Conservation (phyloP, 2,113 vertebrate species). For the Corydoras sp. region DNA sequence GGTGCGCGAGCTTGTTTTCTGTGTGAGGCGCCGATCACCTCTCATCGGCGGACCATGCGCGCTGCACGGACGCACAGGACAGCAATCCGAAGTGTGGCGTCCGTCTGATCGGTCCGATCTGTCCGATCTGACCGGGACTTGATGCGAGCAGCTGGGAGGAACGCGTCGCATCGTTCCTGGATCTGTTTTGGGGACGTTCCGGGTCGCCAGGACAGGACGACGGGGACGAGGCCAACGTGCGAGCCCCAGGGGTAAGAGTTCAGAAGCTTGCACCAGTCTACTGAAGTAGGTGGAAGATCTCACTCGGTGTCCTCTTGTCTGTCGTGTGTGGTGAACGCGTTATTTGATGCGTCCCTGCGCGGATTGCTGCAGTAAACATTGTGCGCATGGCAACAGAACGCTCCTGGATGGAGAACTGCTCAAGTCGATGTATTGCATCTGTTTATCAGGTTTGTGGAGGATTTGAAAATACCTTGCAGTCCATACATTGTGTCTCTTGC, state of each 20-base stretch:
- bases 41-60: slow-evolving; percentile 49
- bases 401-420: not conserved
- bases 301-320: too few species aligned
- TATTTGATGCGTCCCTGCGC: not conserved
- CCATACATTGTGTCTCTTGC: too few species aligned
- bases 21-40: slow-evolving; percentile 26
- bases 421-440: too few species aligned
- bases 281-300: too few species aligned
- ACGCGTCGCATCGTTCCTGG: slow-evolving; percentile 14
- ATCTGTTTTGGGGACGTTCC: slow-evolving; percentile 28
- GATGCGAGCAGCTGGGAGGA: not conserved
- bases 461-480: too few species aligned
- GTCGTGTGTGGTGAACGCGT: not conserved
- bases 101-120: too few species aligned
- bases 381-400: not conserved
- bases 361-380: slow-evolving; percentile 6
- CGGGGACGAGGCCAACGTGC: slow-evolving; percentile 30
- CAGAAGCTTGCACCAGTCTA: too few species aligned
- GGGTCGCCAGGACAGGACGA: slow-evolving; percentile 22
- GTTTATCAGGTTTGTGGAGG: too few species aligned
- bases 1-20: slow-evolving; percentile 16
- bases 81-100: slow-evolving; percentile 30
- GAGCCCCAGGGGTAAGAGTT: slow-evolving; percentile 56
- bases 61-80: slow-evolving; percentile 45
- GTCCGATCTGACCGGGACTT: too few species aligned